Conservation (phyloP, 2,113 vertebrate species). For the Paratilapia polleni region DNA sequence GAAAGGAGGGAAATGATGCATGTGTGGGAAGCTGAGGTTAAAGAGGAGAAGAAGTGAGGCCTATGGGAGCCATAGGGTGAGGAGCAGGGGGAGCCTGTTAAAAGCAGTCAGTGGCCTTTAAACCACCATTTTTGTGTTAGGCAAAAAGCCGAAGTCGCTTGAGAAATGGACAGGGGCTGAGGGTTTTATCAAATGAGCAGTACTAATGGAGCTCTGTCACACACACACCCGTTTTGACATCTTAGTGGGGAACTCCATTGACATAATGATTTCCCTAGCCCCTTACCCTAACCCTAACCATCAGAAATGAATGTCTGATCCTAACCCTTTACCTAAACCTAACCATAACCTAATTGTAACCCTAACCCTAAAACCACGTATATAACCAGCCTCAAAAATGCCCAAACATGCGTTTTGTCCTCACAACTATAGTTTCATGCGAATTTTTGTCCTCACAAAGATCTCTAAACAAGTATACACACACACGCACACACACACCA, state of each 20-base stretch:
- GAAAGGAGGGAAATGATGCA: neutral
- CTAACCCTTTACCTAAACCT: too few species aligned
- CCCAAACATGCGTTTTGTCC: too few species aligned
- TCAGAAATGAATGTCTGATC: too few species aligned
- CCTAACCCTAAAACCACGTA: too few species aligned
- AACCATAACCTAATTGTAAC: too few species aligned
- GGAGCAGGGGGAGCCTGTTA: conserved; percentile 5
- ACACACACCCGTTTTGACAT: neutral
- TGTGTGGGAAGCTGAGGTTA: neutral
- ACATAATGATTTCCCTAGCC: too few species aligned
- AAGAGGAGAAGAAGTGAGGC: conserved; percentile 35
- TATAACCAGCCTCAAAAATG: too few species aligned
- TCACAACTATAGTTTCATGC: too few species aligned
- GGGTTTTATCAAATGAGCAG: conserved; percentile 4
- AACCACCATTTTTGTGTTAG: neutral
- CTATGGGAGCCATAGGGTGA: conserved; percentile 1
- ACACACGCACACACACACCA: neutral
- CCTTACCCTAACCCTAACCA: too few species aligned
- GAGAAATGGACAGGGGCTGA: neutral
- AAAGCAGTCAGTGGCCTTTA: conserved; percentile 26
- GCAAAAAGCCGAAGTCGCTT: neutral
- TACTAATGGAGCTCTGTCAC: neutral
- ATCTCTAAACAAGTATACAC: too few species aligned
- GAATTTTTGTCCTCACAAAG: too few species aligned
- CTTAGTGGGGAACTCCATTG: too few species aligned